phyloP scores from a whole-genome alignment of 2,888 invertebrate genomes.

The Venusia cambrica region DNA sequence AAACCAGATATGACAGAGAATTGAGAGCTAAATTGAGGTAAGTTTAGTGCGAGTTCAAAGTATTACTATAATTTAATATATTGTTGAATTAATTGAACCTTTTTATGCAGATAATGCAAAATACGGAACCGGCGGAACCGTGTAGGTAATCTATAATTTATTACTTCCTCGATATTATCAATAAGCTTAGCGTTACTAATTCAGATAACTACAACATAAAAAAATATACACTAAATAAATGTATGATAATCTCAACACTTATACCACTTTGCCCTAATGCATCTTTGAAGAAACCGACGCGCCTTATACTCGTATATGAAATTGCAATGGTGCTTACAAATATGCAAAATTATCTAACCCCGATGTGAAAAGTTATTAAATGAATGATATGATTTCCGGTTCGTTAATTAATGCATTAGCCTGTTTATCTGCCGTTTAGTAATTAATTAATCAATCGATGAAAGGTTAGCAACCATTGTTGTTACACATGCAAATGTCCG shows the following conservation, averaged over 20 bases:
- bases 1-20: too few species aligned
- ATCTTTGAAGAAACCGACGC: slow-evolving; percentile 18
- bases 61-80: too few species aligned
- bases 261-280: background rate
- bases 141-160: slow-evolving; percentile 16
- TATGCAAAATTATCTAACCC: slow-evolving; percentile 22
- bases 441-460: slow-evolving; percentile 21
- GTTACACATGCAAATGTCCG: too few species aligned
- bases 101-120: slow-evolving; percentile 8
- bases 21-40: too few species aligned
- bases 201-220: slow-evolving; percentile 5
- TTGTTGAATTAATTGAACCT: too few species aligned
- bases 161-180: slow-evolving; percentile 18
- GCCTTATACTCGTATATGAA: background rate
- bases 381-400: slow-evolving; percentile 8
- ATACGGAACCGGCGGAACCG: slow-evolving; percentile 17
- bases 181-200: slow-evolving; percentile 8
- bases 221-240: background rate
- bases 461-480: slow-evolving; percentile 20
- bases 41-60: too few species aligned
- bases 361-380: slow-evolving; percentile 18
- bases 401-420: slow-evolving; percentile 13
- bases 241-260: background rate
- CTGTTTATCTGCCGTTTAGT: slow-evolving; percentile 15
- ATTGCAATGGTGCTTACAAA: slow-evolving; percentile 13